Percentiles rank a stretch among this genome's conserved stretches.
phyloP scores from a whole-genome alignment of 2,797 vertebrate genomes.

The Hydrocynus forskahlii region DNA sequence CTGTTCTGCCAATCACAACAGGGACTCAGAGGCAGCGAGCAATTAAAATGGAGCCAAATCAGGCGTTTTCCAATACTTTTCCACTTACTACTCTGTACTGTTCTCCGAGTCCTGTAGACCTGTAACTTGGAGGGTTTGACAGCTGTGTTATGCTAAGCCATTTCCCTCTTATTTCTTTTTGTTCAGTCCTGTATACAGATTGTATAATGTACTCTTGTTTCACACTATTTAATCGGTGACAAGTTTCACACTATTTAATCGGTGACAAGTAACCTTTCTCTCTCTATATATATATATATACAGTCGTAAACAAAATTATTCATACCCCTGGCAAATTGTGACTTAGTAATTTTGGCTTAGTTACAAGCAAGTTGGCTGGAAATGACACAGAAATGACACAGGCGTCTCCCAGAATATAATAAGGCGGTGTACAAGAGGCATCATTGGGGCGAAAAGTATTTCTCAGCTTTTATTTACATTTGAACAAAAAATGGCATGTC shows the following conservation, averaged over 20 bases:
- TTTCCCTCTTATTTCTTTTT: neutral
- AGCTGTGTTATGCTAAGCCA: neutral
- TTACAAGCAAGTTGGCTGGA: too few species aligned
- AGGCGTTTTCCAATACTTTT: constrained; percentile 1
- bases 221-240: neutral
- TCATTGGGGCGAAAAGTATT: too few species aligned
- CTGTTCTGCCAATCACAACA: constrained; percentile 27
- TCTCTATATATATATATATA: too few species aligned
- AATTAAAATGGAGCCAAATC: constrained; percentile 29
- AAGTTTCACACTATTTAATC: neutral
- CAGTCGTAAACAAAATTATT: too few species aligned
- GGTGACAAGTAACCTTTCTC: too few species aligned
- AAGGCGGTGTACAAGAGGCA: too few species aligned
- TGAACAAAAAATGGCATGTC: too few species aligned
- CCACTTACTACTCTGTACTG: neutral
- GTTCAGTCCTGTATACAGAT: neutral
- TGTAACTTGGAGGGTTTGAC: neutral
- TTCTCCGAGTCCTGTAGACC: neutral
- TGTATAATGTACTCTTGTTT: constrained; percentile 4
- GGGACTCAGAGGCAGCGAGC: constrained; percentile 7
- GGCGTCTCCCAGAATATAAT: too few species aligned
- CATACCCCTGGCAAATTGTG: too few species aligned
- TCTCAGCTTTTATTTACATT: too few species aligned
- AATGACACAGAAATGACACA: too few species aligned
- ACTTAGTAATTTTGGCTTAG: too few species aligned